These are phyloP conservation scores for Gambusia affinis DNA, from an alignment of 2,113 vertebrate genomes.

Conservation along the genomic window DNA sequence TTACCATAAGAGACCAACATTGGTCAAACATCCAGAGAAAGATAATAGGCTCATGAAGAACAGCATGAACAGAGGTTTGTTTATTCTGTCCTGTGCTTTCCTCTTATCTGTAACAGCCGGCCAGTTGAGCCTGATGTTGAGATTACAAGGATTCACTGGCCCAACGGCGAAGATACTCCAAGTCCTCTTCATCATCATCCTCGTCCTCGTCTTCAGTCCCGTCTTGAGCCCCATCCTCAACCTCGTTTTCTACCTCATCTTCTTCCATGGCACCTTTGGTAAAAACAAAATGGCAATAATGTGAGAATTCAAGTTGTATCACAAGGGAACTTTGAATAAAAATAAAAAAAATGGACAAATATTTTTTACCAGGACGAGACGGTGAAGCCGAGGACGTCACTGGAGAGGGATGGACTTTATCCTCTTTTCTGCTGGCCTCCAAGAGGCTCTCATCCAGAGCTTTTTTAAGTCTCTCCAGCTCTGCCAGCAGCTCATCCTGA, in stretches of 20 bases:
- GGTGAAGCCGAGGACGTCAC: not conserved
- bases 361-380: conserved; percentile 9
- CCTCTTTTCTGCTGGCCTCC: not conserved
- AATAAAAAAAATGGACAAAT: not conserved
- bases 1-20: not conserved
- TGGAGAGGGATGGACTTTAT: rapidly evolving
- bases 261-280: conserved; percentile 9
- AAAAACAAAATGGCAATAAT: not conserved
- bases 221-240: too few species aligned
- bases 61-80: not conserved
- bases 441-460: conserved; percentile 12
- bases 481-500: conserved; percentile 40
- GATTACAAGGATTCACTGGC: not conserved
- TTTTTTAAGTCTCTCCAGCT: conserved; percentile 36
- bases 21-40: not conserved
- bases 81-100: conserved; percentile 25
- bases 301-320: not conserved
- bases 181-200: conserved; percentile 11
- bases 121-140: not conserved
- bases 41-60: conserved; percentile 13
- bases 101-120: not conserved
- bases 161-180: conserved; percentile 41
- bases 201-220: too few species aligned
- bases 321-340: not conserved
- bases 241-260: not conserved